Percentiles rank a stretch among this genome's conserved stretches.
These are phyloP conservation scores for Cyaniris semiargus DNA, from an alignment of 2,888 invertebrate genomes.

Conservation along the genomic window DNA sequence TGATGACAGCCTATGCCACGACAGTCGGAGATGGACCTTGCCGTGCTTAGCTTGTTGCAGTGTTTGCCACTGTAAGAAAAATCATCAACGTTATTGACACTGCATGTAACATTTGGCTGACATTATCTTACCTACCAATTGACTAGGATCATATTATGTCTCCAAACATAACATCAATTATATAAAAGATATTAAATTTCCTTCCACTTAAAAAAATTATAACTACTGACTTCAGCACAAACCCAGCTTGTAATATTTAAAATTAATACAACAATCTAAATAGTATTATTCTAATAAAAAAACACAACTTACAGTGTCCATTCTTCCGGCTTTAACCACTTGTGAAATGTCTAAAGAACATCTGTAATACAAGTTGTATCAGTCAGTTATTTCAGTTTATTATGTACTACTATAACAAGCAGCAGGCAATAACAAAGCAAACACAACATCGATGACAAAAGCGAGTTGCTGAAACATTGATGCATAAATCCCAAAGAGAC, in stretches of 20 bases:
- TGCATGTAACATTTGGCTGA: too few species aligned
- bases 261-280: too few species aligned
- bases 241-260: too few species aligned
- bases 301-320: conserved; percentile 62
- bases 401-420: not conserved
- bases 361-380: conserved; percentile 49
- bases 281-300: not conserved
- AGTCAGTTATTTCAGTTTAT: not conserved
- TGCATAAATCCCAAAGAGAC: not conserved
- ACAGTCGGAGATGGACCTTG: conserved; percentile 92
- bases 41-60: conserved; percentile 98
- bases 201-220: too few species aligned
- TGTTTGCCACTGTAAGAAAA: conserved; percentile 83
- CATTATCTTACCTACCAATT: too few species aligned
- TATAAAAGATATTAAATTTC: too few species aligned
- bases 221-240: too few species aligned
- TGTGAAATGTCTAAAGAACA: conserved; percentile 73
- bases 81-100: not conserved
- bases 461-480: not conserved
- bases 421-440: conserved; percentile 22
- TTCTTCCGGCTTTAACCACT: conserved; percentile 69
- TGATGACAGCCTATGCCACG: conserved; percentile 91
- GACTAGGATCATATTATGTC: too few species aligned
- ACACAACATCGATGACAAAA: conserved; percentile 20
- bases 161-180: too few species aligned